A percentile compares a stretch with the other conserved stretches of the same genome.
Conservation (phyloP, 2,113 vertebrate species). For the Corythoichthys intestinalis region DNA sequence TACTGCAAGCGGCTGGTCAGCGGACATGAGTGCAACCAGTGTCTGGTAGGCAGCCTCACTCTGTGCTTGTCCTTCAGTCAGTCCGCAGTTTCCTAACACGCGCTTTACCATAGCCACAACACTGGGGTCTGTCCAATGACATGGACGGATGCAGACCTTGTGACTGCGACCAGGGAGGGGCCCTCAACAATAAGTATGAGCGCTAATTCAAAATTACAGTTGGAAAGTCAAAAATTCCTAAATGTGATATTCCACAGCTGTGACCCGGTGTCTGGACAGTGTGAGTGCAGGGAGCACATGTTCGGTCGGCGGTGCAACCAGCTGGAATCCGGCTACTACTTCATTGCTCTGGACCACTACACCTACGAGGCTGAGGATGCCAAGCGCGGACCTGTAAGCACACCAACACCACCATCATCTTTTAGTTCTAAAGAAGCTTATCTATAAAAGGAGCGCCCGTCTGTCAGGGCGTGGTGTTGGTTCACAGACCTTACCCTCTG, state of each 20-base stretch:
- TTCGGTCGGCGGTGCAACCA: constrained; percentile 86
- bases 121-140: constrained; percentile 93
- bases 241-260: constrained; percentile 71
- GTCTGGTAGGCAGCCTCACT: constrained; percentile 72
- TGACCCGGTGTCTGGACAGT: constrained; percentile 83
- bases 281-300: constrained; percentile 84
- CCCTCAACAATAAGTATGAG: constrained; percentile 81
- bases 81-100: background rate
- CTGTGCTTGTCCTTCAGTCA: background rate
- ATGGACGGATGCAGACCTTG: constrained; percentile 92
- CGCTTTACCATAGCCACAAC: constrained; percentile 75
- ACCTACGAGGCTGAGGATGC: constrained; percentile 91
- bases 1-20: constrained; percentile 91
- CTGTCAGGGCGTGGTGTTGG: constrained; percentile 78
- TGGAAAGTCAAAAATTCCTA: background rate
- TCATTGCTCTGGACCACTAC: constrained; percentile 90
- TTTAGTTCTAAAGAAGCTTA: background rate
- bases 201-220: background rate
- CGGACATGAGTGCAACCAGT: constrained; percentile 83
- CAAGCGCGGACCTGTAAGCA: constrained; percentile 77
- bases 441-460: background rate
- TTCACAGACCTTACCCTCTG: constrained; percentile 77
- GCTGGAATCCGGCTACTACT: constrained; percentile 89
- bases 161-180: constrained; percentile 89
- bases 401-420: no score